A percentile compares a stretch with the other conserved stretches of the same genome.
phyloP scores from a whole-genome alignment of 2,888 invertebrate species.

The Malachius bipustulatus region DNA sequence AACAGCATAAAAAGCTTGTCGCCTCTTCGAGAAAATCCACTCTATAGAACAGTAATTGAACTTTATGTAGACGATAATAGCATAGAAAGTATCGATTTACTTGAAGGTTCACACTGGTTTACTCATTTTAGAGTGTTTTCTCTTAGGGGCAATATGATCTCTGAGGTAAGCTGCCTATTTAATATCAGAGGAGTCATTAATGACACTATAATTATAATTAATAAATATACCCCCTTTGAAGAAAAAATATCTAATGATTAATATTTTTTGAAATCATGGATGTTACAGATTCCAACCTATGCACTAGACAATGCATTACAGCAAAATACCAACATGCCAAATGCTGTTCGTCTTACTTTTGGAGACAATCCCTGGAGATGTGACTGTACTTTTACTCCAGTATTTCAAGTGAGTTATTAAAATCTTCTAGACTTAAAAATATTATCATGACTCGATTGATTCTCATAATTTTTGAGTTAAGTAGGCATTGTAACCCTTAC shows the following conservation, averaged over 20 bases:
- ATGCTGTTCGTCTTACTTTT: slow-evolving; percentile 55
- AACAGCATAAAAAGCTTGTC: slow-evolving; percentile 52
- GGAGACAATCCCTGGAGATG: slow-evolving; percentile 75
- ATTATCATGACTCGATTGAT: too few species aligned
- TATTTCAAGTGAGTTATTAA: slow-evolving; percentile 56
- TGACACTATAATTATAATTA: too few species aligned
- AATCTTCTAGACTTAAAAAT: too few species aligned
- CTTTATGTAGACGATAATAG: slow-evolving; percentile 67
- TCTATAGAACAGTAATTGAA: slow-evolving; percentile 57
- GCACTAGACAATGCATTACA: slow-evolving; percentile 68
- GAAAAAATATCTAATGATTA: too few species aligned
- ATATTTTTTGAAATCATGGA: too few species aligned
- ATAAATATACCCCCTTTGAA: too few species aligned
- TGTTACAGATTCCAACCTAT: slow-evolving; percentile 61
- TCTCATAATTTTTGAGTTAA: too few species aligned
- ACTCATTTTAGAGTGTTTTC: slow-evolving; percentile 66
- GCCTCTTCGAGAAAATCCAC: slow-evolving; percentile 50
- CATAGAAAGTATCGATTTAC: slow-evolving; percentile 50
- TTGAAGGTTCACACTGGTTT: slow-evolving; percentile 72
- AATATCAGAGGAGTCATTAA: too few species aligned
- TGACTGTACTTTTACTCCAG: slow-evolving; percentile 67
- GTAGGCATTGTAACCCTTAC: too few species aligned
- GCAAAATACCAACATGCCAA: slow-evolving; percentile 59
- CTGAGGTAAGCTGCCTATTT: slow-evolving; percentile 44
- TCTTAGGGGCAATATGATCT: slow-evolving; percentile 57